A percentile compares a stretch with the other conserved stretches of the same genome.
Conservation (phyloP, 2,888 invertebrate species). For the Epinotia brunnichana region DNA sequence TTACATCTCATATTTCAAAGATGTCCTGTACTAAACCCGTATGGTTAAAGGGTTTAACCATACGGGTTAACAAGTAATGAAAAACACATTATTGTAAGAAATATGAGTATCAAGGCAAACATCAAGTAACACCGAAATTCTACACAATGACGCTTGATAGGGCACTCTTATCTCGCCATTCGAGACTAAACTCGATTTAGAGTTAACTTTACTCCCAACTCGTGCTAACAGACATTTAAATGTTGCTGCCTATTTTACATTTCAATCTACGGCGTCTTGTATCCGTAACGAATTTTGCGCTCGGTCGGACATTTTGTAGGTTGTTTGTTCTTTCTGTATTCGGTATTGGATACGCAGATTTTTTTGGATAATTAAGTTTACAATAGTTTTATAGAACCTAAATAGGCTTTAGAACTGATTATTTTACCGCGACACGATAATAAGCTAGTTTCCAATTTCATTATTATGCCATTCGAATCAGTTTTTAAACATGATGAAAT, state of each 20-base stretch:
- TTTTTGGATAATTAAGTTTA: not conserved
- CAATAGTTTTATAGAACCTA: not conserved
- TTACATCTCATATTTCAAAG: no score
- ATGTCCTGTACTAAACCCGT: no score
- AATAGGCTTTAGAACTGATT: not conserved
- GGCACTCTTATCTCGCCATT: constrained; percentile 27
- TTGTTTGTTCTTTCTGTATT: constrained; percentile 19
- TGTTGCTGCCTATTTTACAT: constrained; percentile 34
- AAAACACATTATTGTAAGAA: not conserved
- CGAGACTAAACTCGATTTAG: constrained; percentile 34
- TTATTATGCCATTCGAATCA: no score
- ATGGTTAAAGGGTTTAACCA: no score
- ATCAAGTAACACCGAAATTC: not conserved
- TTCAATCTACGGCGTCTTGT: constrained; percentile 19
- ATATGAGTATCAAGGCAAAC: not conserved
- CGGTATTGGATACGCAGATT: not conserved
- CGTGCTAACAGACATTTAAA: constrained; percentile 37
- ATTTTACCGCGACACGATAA: not conserved
- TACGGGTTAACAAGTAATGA: no score
- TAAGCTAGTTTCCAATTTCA: not conserved
- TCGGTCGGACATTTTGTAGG: constrained; percentile 9
- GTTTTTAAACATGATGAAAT: no score
- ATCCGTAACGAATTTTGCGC: constrained; percentile 21
- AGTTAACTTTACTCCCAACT: constrained; percentile 18
- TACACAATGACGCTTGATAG: constrained; percentile 21